Evolutionary conservation across 2,888 invertebrate genomes (phyloP).

Genomic region (Matsumyia berberina): DNA sequence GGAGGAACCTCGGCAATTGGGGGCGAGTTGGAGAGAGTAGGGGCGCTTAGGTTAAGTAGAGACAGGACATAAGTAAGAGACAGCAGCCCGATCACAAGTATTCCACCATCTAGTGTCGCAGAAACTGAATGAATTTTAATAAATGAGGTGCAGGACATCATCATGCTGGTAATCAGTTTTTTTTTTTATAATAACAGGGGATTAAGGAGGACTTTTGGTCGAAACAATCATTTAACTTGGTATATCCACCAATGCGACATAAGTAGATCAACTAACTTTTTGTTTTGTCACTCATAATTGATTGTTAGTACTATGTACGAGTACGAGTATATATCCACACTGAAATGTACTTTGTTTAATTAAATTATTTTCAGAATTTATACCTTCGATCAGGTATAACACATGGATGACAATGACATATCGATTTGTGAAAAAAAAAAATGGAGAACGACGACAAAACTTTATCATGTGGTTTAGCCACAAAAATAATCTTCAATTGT

Average conservation of each 20-base stretch:
- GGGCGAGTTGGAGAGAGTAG: no score
- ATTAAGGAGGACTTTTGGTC: not conserved
- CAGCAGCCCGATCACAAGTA: no score
- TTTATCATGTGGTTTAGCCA: conserved; percentile 10
- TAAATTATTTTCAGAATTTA: conserved; percentile 4
- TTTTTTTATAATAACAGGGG: not conserved
- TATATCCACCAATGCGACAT: not conserved
- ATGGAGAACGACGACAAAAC: not conserved
- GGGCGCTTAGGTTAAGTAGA: no score
- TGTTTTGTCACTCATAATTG: conserved; percentile 7
- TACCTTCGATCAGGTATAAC: conserved; percentile 6
- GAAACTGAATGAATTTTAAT: no score
- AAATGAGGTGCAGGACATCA: no score
- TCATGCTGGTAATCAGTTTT: no score
- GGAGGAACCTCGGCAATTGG: no score
- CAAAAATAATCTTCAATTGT: not conserved
- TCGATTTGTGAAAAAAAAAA: not conserved
- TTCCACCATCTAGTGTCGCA: no score
- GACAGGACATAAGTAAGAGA: no score
- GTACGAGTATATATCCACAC: not conserved
- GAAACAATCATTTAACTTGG: conserved; percentile 3
- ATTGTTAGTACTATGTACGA: not conserved
- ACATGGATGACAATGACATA: conserved; percentile 26
- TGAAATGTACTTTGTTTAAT: not conserved
- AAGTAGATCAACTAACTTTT: not conserved